phyloP scores from a whole-genome alignment of 1,140 invertebrate species.

The Oryzaephilus surinamensis region DNA sequence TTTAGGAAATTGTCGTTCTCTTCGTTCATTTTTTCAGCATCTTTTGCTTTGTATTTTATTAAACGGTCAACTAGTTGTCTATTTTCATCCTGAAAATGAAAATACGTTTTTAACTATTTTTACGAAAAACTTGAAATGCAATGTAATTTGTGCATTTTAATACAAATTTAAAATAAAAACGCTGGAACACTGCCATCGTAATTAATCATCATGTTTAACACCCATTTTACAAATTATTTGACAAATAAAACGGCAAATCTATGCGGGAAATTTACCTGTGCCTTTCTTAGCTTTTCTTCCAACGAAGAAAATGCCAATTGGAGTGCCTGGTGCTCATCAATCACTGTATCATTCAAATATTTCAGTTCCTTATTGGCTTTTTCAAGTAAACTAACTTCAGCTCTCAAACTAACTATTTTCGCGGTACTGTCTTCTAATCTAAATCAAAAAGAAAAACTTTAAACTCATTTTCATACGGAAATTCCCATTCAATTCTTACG shows the following conservation, averaged over 20 bases:
- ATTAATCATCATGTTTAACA: neutral
- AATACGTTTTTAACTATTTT: neutral
- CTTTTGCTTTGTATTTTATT: constrained; percentile 84
- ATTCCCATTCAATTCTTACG: constrained; percentile 38
- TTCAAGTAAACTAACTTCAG: constrained; percentile 55
- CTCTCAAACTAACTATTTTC: constrained; percentile 50
- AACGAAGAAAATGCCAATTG: constrained; percentile 81
- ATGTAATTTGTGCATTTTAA: neutral
- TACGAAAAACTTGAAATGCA: neutral
- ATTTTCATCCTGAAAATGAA: constrained; percentile 71
- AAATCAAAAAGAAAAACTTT: constrained; percentile 19
- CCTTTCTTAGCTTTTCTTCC: constrained; percentile 80
- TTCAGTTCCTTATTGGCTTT: constrained; percentile 60
- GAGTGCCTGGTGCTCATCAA: constrained; percentile 90
- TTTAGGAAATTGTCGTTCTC: constrained; percentile 87
- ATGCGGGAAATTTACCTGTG: constrained; percentile 55
- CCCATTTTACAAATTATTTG: neutral
- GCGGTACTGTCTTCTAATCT: constrained; percentile 65
- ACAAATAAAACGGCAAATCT: neutral
- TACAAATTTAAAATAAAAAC: neutral
- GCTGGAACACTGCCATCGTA: no score
- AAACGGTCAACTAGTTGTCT: constrained; percentile 73
- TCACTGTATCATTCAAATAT: constrained; percentile 73
- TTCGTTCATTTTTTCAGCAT: constrained; percentile 89
- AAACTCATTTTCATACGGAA: neutral